Evolutionary conservation across 2,888 invertebrate species (phyloP), one percentile per base, ranked within the genome.

Genomic region (Ariolimax columbianus): DNA sequence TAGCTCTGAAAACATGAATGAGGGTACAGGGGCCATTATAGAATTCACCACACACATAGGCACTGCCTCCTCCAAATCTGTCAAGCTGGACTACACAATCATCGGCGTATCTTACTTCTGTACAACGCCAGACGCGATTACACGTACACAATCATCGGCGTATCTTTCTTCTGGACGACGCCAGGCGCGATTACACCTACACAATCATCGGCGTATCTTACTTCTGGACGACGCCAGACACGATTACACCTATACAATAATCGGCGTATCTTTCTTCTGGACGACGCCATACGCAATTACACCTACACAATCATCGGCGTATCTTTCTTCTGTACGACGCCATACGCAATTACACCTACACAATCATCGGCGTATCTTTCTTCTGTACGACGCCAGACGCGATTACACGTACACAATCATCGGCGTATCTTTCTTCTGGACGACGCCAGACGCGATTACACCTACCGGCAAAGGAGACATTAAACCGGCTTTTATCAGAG

Each of bases 401-500:
- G n/a, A n/a, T n/a, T n/a, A n/a, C n/a, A n/a, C n/a, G n/a, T 6
- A 70, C 70, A 70, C 68, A 81, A 2, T 70, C 51, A 51, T 14
- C 23, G 9, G 70, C 68, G 51, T 72, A 82, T 68, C 80, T 38
- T 47, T 80, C 68, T 33, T 68, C 80, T 11, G 38, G 80, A 30
- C 51, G 68, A 47, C 43, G 66, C 55, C 82, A 82, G 17, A 82
- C 72, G 43, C 36, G 73, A 36, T n/a, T 14, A 55, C 72, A 33
- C 33, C 73, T 33, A 26, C 73, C 82, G 14, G 72, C 73, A 55
- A 82, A 82, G 1, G 19, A 43, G 43, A 80, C 68, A 68, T 40
- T 80, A 66, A 80, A 80, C 40, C 80, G 47, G 47, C 33, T 80
- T 40, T 80, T 40, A 43, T 40, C 80, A 47, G 80, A 80, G 66